A percentile compares a stretch with the other conserved stretches of the same genome.
Evolutionary conservation across 2,797 vertebrate genomes (phyloP).

Genomic region (Xiphophorus birchmanni): DNA sequence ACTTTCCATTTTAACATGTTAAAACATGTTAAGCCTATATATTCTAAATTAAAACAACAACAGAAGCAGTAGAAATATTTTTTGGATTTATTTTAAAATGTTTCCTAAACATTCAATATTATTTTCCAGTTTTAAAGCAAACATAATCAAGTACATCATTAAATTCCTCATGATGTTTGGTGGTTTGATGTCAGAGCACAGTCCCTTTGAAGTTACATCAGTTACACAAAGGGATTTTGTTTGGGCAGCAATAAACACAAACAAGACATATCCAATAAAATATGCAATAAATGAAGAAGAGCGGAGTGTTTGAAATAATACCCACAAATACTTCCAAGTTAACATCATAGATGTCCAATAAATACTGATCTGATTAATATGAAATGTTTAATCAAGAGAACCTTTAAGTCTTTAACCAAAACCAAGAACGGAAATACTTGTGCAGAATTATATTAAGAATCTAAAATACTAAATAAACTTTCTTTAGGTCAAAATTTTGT

Average conservation of each 20-base stretch:
- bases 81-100: neutral
- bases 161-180: neutral
- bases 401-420: conserved; percentile 16
- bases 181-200: conserved; percentile 7
- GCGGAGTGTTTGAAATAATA: conserved; percentile 12
- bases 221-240: conserved; percentile 12
- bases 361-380: conserved; percentile 53
- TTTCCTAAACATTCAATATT: neutral
- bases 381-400: conserved; percentile 3
- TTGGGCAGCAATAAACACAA: conserved; percentile 5
- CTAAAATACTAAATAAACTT: conserved; percentile 27
- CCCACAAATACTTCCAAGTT: neutral
- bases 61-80: neutral
- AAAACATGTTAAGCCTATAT: neutral
- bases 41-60: neutral
- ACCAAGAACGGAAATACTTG: conserved; percentile 30
- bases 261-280: neutral
- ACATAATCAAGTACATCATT: neutral
- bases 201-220: conserved; percentile 7
- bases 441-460: conserved; percentile 47
- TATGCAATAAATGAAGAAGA: conserved; percentile 6
- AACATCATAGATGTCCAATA: conserved; percentile 28
- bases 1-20: neutral
- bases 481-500: conserved; percentile 8
- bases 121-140: conserved; percentile 1